A percentile compares a stretch with the other conserved stretches of the same genome.
Evolutionary conservation across 2,888 invertebrate species (phyloP).

Genomic region (Malthinus flaveolus): DNA sequence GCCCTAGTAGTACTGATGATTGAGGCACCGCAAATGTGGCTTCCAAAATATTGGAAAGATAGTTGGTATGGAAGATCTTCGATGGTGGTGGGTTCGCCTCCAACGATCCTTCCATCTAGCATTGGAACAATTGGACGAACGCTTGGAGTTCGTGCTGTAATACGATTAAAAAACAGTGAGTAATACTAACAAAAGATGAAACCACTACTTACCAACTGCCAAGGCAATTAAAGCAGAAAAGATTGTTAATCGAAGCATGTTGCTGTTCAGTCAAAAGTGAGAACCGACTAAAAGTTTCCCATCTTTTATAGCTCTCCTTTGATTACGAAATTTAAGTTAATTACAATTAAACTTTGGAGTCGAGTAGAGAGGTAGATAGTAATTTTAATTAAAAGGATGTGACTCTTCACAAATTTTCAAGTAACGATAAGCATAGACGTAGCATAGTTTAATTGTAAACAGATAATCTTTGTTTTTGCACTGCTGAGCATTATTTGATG

Average conservation of each 20-base stretch:
- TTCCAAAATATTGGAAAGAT: conserved; percentile 5
- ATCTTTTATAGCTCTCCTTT: background rate
- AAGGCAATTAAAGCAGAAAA: conserved; percentile 1
- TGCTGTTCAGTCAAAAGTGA: background rate
- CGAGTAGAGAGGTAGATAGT: too few relatives aligned
- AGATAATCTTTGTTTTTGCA: too few relatives aligned
- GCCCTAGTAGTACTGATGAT: background rate
- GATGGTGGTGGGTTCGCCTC: conserved; percentile 5
- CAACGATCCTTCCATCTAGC: conserved; percentile 1
- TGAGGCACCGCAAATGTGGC: conserved; percentile 7
- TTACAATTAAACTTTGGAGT: background rate
- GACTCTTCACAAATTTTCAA: too few relatives aligned
- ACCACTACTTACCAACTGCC: conserved; percentile 3
- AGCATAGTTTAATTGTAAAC: too few relatives aligned
- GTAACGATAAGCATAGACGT: too few relatives aligned
- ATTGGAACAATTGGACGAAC: background rate
- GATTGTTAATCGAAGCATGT: background rate
- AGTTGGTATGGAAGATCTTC: conserved; percentile 10
- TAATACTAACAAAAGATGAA: too few relatives aligned
- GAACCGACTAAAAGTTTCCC: background rate
- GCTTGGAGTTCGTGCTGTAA: background rate
- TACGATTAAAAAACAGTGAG: too few relatives aligned
- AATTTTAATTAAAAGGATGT: too few relatives aligned
- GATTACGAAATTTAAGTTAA: background rate
- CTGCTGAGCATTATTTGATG: too few relatives aligned